These are phyloP conservation scores for Blennius ocellaris DNA, from an alignment of 2,113 vertebrate species.

Conservation along the genomic window DNA sequence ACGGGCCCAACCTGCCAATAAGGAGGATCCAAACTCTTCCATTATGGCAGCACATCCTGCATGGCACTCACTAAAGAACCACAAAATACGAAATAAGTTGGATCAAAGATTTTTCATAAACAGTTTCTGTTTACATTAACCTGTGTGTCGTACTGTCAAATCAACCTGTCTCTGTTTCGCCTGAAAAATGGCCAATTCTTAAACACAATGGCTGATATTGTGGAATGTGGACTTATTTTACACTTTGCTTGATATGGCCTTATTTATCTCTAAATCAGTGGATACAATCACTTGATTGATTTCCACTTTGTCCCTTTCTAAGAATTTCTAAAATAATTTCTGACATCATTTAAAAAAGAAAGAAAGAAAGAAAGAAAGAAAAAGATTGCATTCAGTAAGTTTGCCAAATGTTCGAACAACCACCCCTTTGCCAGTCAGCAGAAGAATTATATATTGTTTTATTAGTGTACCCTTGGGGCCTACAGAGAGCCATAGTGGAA, in stretches of 20 bases:
- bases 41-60: neutral
- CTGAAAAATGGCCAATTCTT: no score
- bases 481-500: no score
- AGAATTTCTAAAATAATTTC: neutral
- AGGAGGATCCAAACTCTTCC: conserved; percentile 34
- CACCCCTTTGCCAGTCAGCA: no score
- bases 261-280: neutral
- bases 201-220: neutral
- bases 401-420: no score
- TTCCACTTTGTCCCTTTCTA: neutral
- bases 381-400: no score
- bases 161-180: no score
- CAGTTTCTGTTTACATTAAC: no score
- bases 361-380: neutral
- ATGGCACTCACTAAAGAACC: conserved; percentile 6
- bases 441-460: no score
- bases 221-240: neutral
- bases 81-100: no score
- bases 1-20: conserved; percentile 28
- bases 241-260: neutral
- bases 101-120: no score
- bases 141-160: no score
- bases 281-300: neutral
- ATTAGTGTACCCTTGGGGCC: no score
- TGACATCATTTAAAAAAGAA: neutral